Conservation (phyloP, 2,888 invertebrate genomes). For the Ferrisia virgata region DNA sequence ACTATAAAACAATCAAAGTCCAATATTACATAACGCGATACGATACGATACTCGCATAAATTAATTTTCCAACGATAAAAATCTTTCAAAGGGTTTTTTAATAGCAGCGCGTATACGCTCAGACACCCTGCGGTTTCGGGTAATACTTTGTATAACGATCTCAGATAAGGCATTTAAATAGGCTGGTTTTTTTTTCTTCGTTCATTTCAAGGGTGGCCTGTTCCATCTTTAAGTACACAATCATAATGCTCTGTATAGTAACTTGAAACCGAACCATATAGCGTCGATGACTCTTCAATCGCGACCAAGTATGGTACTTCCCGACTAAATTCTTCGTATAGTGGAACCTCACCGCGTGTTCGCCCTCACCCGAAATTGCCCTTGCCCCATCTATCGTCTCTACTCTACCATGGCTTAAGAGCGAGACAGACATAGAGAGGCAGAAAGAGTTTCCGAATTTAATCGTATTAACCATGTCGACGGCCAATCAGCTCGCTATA, state of each 20-base stretch:
- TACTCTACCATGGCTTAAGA: too few species aligned
- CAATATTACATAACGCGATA: neutral
- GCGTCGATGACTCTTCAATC: neutral
- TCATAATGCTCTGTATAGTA: neutral
- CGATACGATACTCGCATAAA: too few species aligned
- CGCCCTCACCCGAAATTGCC: neutral
- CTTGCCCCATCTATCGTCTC: too few species aligned
- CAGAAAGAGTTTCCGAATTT: neutral
- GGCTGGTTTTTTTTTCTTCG: neutral
- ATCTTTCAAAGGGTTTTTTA: conserved; percentile 1
- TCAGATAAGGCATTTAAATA: neutral
- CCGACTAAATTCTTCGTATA: neutral
- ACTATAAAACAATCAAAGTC: conserved; percentile 14
- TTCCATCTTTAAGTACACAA: neutral
- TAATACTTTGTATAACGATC: neutral
- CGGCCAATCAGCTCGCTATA: conserved; percentile 12
- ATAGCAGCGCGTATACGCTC: neutral
- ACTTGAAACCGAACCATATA: neutral
- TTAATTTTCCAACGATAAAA: neutral
- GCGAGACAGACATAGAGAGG: neutral
- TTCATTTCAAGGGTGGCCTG: neutral
- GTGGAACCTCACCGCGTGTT: neutral
- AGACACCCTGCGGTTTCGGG: conserved; percentile 5
- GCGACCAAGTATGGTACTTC: neutral
- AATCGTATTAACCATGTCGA: conserved; percentile 20